Base-by-base conservation (phyloP, 1,140 invertebrate genomes). In the Carcinoscorpius rotundicauda region DNA sequence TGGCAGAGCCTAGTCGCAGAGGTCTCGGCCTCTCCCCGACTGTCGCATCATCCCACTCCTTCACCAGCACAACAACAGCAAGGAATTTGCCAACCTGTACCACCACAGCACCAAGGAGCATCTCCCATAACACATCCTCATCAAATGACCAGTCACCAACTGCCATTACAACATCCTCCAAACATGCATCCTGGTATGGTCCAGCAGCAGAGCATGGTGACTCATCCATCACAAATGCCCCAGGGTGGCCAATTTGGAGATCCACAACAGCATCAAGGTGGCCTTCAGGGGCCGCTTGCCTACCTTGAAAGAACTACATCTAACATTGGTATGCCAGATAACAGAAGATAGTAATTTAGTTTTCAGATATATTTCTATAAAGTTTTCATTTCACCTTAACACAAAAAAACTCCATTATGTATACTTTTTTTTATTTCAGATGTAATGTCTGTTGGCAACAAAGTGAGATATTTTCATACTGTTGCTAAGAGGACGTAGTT, bases 1-100 rank as follows among this genome's bases (percentile, higher is more conserved):
- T 97, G 92, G 93, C 91, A 95, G 75, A 86, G 84, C 71, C 78
- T 94, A 50, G 78, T 97, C 8, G 86, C 86, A 0, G 89, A 92
- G 75, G 51, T 72, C 85, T 65, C 83, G 83, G 72, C 80, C 9
- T 51, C 60, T 5, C 60, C 62, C 81, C 53, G n/a, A 62, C 9
- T 71, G 69, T 5, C 64, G 63, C 52, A 60, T 49, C 57, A 57
- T 60, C 50, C 50, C 49, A 60, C 52, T 53, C 63, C 61, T 51
- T 29, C 29, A 29, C 66, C 52, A 64, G 57, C 51, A 10, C 59
- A 56, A n/a, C 67, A 56, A 51, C 53, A 55, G 55, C 49, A 50
- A 11, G 58, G 59, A 11, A 10, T 49, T 9, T 11, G 50, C 11
- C 59, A 56, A 49, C 57, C 62, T 10, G 49, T 10, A 9, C 52